A percentile compares a stretch with the other conserved stretches of the same genome.
These are phyloP conservation scores for Ptyas mucosa DNA, from an alignment of 2,113 vertebrate genomes.

Conservation along the genomic window DNA sequence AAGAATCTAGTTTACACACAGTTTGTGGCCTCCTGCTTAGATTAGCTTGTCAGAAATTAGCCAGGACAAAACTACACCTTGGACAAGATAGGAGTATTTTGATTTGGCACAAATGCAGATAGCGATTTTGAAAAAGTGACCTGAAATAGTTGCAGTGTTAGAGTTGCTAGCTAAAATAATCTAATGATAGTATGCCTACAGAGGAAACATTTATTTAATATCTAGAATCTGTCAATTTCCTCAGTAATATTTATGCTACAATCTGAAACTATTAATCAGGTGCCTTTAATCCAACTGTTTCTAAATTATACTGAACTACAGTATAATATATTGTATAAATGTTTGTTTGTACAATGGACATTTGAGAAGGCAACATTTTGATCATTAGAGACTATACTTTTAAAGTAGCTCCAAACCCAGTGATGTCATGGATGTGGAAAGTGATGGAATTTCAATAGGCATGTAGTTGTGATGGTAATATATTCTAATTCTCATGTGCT, in stretches of 20 bases:
- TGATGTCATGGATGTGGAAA: not conserved
- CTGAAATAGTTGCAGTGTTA: not conserved
- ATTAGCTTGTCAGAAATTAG: conserved; percentile 23
- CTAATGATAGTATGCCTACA: not conserved
- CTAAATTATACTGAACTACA: not conserved
- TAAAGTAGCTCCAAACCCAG: not conserved
- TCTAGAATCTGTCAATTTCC: not conserved
- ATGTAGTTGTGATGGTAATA: not conserved
- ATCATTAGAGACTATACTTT: not conserved
- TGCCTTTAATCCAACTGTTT: not conserved
- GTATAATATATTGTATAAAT: not conserved
- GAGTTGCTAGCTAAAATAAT: not conserved
- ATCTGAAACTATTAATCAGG: not conserved
- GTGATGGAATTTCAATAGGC: not conserved
- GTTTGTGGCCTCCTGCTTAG: not conserved
- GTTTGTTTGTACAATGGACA: not conserved
- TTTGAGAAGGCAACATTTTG: not conserved
- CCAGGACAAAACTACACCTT: not conserved
- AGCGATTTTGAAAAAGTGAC: not conserved
- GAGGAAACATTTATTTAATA: not conserved
- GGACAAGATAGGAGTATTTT: not conserved
- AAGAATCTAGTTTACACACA: conserved; percentile 3
- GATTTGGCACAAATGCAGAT: not conserved
- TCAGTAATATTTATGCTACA: not conserved
- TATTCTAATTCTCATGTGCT: not conserved